Percentiles rank a stretch among this genome's conserved stretches.
Evolutionary conservation across 2,797 vertebrate genomes (phyloP).

Genomic region (Tangara arthus): DNA sequence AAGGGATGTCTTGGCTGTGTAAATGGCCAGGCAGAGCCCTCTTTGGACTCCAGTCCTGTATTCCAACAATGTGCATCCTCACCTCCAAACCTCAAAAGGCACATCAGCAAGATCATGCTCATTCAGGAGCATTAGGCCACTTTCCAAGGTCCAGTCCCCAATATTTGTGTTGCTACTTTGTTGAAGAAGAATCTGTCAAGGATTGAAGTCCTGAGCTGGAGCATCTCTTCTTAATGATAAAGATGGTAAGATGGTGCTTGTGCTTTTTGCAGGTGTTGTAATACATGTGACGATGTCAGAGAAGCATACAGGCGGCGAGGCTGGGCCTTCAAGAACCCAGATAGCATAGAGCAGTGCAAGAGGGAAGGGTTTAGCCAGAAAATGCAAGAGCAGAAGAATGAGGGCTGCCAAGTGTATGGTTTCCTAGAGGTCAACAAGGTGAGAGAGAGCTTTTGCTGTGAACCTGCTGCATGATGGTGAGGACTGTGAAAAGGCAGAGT

Average conservation of each 20-base stretch:
- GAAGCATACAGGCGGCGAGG: slow-evolving; percentile 94
- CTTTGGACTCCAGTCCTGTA: neutral
- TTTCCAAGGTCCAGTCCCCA: neutral
- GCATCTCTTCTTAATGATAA: neutral
- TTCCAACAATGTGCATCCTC: neutral
- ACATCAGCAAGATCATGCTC: neutral
- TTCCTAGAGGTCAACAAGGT: slow-evolving; percentile 99
- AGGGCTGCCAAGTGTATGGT: slow-evolving; percentile 94
- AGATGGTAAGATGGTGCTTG: neutral
- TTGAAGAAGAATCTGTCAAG: neutral
- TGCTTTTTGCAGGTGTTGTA: slow-evolving; percentile 86
- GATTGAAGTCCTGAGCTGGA: neutral
- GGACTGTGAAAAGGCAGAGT: neutral
- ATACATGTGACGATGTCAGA: slow-evolving; percentile 94
- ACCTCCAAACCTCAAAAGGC: neutral
- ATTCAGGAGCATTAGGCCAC: neutral
- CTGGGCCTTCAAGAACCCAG: slow-evolving; percentile 97
- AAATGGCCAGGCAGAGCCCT: neutral
- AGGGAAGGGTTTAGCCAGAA: slow-evolving; percentile 96
- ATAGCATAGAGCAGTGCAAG: slow-evolving; percentile 95
- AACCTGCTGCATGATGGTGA: neutral
- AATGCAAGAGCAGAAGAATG: slow-evolving; percentile 99
- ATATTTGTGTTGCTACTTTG: neutral
- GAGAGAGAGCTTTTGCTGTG: neutral
- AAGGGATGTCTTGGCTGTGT: neutral